Percentiles rank a stretch among this genome's conserved stretches.
phyloP scores from a whole-genome alignment of 2,888 invertebrate genomes.

The Spatulosminthurus flaviceps region DNA sequence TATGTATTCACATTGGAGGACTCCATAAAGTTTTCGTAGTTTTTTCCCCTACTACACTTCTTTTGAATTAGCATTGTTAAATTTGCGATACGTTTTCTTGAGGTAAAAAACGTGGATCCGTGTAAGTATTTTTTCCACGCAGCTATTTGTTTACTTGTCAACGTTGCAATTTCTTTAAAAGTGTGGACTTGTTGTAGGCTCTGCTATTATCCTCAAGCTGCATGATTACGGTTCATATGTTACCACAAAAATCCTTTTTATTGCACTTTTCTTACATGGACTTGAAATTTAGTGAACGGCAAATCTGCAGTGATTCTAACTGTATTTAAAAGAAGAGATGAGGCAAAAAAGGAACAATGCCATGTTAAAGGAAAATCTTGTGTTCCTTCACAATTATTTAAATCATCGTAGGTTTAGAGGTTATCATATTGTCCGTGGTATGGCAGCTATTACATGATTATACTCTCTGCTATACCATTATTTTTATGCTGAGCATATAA shows the following conservation, averaged over 20 bases:
- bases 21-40: background rate
- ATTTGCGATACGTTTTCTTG: background rate
- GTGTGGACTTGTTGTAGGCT: no score
- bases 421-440: background rate
- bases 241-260: no score
- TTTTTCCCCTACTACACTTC: background rate
- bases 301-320: background rate
- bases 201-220: no score
- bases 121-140: background rate
- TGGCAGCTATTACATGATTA: no score
- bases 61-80: background rate
- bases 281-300: no score
- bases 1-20: background rate
- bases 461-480: no score
- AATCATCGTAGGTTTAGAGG: conserved; percentile 1
- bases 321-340: background rate
- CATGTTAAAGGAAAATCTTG: background rate
- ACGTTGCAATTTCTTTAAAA: no score
- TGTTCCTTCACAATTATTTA: background rate
- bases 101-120: background rate
- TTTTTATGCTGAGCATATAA: no score
- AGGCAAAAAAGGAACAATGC: background rate
- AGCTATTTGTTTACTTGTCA: no score
- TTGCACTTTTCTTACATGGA: no score
- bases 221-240: no score